Percentiles rank a stretch among this genome's conserved stretches.
phyloP scores from a whole-genome alignment of 2,888 invertebrate genomes.

The Chrysopilus asiliformis region DNA sequence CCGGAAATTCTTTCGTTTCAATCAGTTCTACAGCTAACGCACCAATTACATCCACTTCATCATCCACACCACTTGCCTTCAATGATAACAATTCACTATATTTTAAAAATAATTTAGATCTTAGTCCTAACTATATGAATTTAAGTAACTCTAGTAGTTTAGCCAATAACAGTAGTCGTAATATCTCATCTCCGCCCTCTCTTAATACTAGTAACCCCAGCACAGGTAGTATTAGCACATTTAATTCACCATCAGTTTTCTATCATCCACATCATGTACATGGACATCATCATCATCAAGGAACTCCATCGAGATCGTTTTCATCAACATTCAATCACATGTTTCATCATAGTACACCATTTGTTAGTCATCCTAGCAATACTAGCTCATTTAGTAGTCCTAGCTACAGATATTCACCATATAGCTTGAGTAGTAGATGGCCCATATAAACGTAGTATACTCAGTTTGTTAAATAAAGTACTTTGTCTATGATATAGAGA shows the following conservation, averaged over 20 bases:
- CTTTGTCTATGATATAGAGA: no score
- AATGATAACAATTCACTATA: constrained; percentile 11
- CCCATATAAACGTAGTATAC: no score
- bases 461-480: no score
- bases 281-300: no score
- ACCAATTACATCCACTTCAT: constrained; percentile 1
- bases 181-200: constrained; percentile 28
- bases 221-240: constrained; percentile 22
- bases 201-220: constrained; percentile 24
- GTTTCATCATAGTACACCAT: constrained; percentile 36
- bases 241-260: constrained; percentile 21
- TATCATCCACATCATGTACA: no score
- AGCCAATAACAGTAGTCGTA: constrained; percentile 18
- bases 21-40: background rate
- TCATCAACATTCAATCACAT: constrained; percentile 34
- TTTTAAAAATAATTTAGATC: constrained; percentile 8
- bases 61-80: constrained; percentile 7
- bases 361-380: constrained; percentile 30
- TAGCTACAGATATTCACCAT: constrained; percentile 36
- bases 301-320: constrained; percentile 29
- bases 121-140: no score
- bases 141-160: constrained; percentile 8
- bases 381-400: constrained; percentile 32
- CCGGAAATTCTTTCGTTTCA: background rate
- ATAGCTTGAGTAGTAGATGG: constrained; percentile 35